Evolutionary conservation across 2,888 invertebrate genomes (phyloP).

Genomic region (Agriopis aurantiaria): DNA sequence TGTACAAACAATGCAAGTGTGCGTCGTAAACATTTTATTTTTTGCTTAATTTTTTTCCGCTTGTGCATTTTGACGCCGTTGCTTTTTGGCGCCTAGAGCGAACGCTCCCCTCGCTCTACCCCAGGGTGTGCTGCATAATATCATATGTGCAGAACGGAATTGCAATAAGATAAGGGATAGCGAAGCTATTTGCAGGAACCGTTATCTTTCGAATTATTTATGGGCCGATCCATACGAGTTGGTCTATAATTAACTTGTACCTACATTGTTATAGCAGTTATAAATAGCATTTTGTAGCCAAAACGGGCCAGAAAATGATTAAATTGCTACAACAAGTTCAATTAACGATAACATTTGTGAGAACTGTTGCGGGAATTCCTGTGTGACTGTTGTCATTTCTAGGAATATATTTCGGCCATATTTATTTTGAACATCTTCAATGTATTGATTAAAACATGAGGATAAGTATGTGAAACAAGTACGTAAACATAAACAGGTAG

Average conservation of each 20-base stretch:
- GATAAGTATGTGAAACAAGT: too few relatives aligned
- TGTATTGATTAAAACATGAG: too few relatives aligned
- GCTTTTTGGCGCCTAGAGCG: too few relatives aligned
- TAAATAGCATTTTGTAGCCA: slow-evolving; percentile 32
- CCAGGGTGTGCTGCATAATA: too few relatives aligned
- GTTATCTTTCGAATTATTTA: slow-evolving; percentile 16
- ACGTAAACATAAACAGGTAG: too few relatives aligned
- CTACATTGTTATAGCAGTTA: slow-evolving; percentile 18
- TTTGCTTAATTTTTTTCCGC: too few relatives aligned
- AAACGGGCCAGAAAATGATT: slow-evolving; percentile 28
- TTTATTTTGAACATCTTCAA: not conserved
- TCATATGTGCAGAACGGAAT: not conserved
- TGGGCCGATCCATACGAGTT: slow-evolving; percentile 1
- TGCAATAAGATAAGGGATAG: not conserved
- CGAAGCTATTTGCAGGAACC: not conserved
- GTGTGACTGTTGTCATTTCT: slow-evolving; percentile 3
- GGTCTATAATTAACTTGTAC: slow-evolving; percentile 30
- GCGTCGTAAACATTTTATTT: accelerated
- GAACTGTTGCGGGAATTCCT: slow-evolving; percentile 16
- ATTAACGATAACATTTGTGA: slow-evolving; percentile 21
- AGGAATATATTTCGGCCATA: not conserved
- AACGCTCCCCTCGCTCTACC: too few relatives aligned
- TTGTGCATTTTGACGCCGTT: too few relatives aligned
- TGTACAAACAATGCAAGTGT: too few relatives aligned
- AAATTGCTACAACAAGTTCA: slow-evolving; percentile 28